Percentiles rank a stretch among this genome's conserved stretches.
Conservation (phyloP, 2,888 invertebrate genomes). For the Leucoptera coffeella region DNA sequence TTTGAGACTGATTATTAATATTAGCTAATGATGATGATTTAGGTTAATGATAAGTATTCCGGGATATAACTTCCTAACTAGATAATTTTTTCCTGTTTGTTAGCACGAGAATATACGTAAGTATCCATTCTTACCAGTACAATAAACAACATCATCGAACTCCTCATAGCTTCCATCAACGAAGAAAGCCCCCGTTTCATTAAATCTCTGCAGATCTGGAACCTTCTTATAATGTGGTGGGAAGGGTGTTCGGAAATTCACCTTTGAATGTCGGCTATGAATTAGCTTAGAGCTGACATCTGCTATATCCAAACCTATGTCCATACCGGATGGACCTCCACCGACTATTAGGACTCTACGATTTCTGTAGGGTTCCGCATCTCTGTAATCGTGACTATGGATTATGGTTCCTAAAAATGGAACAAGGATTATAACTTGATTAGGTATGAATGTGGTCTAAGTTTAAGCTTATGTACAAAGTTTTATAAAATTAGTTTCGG, state of each 20-base stretch:
- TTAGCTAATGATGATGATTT: too few species aligned
- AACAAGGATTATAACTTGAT: too few species aligned
- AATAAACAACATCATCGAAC: constrained; percentile 63
- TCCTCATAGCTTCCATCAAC: constrained; percentile 53
- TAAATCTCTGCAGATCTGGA: constrained; percentile 42
- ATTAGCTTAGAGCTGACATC: constrained; percentile 28
- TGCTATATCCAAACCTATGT: constrained; percentile 60
- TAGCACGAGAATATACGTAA: constrained; percentile 1
- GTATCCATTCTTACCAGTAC: constrained; percentile 52
- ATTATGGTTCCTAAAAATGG: constrained; percentile 49
- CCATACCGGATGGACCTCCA: constrained; percentile 67
- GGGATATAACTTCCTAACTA: too few species aligned
- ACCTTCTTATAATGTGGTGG: constrained; percentile 44
- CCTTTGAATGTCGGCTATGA: constrained; percentile 43
- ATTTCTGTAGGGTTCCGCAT: constrained; percentile 49
- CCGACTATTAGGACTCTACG: constrained; percentile 62
- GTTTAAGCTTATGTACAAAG: too few species aligned
- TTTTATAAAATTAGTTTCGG: too few species aligned
- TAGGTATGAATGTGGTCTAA: too few species aligned
- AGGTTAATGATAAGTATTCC: too few species aligned
- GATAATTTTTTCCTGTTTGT: too few species aligned
- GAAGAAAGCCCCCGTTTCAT: constrained; percentile 48
- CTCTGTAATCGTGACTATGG: constrained; percentile 71
- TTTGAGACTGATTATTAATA: too few species aligned
- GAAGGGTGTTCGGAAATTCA: constrained; percentile 26